Percentiles rank a stretch among this genome's conserved stretches.
Evolutionary conservation across 2,797 vertebrate species (phyloP).

Genomic region (Spinus pinus): DNA sequence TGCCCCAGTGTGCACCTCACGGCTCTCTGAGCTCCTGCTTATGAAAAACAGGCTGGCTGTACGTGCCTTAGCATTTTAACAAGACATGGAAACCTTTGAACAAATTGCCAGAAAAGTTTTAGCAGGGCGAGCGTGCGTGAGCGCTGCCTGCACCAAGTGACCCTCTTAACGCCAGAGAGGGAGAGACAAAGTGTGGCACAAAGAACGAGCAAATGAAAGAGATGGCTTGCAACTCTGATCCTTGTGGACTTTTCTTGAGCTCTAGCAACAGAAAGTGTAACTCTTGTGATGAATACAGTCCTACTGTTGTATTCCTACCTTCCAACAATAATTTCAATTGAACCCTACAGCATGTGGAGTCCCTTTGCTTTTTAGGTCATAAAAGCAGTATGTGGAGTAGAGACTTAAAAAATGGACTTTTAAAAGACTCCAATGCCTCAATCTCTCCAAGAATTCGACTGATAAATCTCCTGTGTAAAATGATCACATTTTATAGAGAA

Average conservation of each 20-base stretch:
- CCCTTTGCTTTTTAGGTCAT: conserved; percentile 74
- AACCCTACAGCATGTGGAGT: conserved; percentile 59
- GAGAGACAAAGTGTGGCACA: conserved; percentile 65
- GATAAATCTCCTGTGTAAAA: conserved; percentile 65
- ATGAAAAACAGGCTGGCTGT: neutral
- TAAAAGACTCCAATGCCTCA: conserved; percentile 63
- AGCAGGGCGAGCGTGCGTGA: neutral
- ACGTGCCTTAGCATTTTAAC: conserved; percentile 6
- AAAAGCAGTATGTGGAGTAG: conserved; percentile 64
- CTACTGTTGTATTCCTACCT: conserved; percentile 69
- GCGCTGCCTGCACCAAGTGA: conserved; percentile 53
- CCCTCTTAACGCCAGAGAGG: conserved; percentile 43
- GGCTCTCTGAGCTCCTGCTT: neutral
- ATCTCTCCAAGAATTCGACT: conserved; percentile 65
- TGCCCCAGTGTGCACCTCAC: accelerated
- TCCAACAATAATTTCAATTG: conserved; percentile 70
- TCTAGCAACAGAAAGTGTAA: conserved; percentile 65
- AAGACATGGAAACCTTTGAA: conserved; percentile 49
- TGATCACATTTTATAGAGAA: conserved; percentile 69
- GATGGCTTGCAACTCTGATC: conserved; percentile 66
- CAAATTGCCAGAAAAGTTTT: conserved; percentile 61
- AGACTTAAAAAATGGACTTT: conserved; percentile 59
- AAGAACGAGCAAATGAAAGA: conserved; percentile 65
- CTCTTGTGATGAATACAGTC: conserved; percentile 70
- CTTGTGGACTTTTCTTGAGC: conserved; percentile 65